Evolutionary conservation across 2,888 invertebrate species (phyloP).

Genomic region (Ganaspis brasiliensis): DNA sequence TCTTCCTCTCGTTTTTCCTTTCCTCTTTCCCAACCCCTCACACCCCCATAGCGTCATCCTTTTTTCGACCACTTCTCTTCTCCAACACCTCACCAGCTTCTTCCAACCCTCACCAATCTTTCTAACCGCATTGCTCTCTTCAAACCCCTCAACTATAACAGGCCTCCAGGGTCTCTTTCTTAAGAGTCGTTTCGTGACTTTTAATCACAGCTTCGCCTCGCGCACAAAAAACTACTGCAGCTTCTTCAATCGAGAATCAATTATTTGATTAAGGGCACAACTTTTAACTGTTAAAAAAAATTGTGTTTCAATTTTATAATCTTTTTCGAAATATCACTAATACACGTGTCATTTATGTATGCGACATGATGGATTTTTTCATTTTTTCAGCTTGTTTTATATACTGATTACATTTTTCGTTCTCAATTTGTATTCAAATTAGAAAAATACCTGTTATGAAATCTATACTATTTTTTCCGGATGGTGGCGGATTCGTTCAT

Average conservation of each 20-base stretch:
- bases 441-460: background rate
- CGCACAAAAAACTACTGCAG: background rate
- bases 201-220: constrained; percentile 69
- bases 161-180: constrained; percentile 58
- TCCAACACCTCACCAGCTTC: constrained; percentile 49
- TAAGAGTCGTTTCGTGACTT: constrained; percentile 61
- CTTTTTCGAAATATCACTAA: too few species aligned
- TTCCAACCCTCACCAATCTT: constrained; percentile 12
- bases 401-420: background rate
- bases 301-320: too few species aligned
- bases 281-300: background rate
- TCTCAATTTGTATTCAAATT: background rate
- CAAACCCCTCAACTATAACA: background rate
- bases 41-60: constrained; percentile 47
- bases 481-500: constrained; percentile 22
- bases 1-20: constrained; percentile 56
- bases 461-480: constrained; percentile 4
- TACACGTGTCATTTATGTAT: too few species aligned
- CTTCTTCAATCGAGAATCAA: too few species aligned
- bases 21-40: constrained; percentile 35
- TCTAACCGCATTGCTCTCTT: constrained; percentile 26
- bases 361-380: too few species aligned
- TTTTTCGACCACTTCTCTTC: constrained; percentile 47
- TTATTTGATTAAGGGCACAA: too few species aligned
- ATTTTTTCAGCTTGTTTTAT: too few species aligned